Evolutionary conservation across 1,140 invertebrate species (phyloP).

Genomic region (Leptopilina boulardi): DNA sequence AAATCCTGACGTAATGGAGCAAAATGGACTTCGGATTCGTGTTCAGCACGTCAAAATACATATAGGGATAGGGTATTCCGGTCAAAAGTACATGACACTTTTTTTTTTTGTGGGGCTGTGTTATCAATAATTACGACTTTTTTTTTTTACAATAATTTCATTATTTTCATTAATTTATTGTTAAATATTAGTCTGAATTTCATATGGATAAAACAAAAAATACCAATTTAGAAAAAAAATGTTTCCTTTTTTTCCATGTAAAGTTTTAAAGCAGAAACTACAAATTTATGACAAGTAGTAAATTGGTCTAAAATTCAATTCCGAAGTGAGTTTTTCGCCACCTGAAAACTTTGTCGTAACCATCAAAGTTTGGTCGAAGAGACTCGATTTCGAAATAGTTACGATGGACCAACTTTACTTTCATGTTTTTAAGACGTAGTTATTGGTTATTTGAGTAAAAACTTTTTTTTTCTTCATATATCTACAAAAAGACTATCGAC

Average conservation of each 20-base stretch:
- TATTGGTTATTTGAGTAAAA: conserved; percentile 14
- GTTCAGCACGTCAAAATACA: no score
- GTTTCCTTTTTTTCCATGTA: background rate
- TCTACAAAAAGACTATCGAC: background rate
- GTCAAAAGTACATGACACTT: no score
- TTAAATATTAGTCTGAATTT: no score
- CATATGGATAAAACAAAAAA: no score
- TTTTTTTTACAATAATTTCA: no score
- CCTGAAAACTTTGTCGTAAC: conserved; percentile 27
- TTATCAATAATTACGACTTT: no score
- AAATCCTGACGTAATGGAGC: no score
- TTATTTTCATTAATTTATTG: no score
- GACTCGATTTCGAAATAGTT: conserved; percentile 28
- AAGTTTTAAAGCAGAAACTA: background rate
- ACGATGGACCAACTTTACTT: conserved; percentile 26
- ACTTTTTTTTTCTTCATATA: no score
- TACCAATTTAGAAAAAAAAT: background rate
- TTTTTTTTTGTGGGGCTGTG: no score
- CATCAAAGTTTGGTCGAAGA: conserved; percentile 24
- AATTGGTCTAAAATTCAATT: conserved; percentile 25
- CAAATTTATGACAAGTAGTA: conserved; percentile 20
- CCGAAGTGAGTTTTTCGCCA: conserved; percentile 22
- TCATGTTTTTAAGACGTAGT: background rate
- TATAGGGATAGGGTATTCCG: no score
- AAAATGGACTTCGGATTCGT: no score